phyloP scores from a whole-genome alignment of 2,888 invertebrate genomes.

The Cybosia mesomella region DNA sequence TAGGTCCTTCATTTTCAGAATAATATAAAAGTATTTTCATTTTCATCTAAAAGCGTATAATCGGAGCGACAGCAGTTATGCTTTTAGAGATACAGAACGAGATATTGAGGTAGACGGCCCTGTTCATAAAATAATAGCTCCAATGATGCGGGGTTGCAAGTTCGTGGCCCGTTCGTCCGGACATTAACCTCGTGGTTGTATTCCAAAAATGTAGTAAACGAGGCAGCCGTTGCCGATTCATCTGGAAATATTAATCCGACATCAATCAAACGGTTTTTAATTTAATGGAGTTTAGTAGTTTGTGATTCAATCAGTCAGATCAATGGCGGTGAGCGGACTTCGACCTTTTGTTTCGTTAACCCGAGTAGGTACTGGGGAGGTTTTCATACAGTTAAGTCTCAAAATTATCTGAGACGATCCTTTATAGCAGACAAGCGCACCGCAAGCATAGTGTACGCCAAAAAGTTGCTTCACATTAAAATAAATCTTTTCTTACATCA shows the following conservation, averaged over 20 bases:
- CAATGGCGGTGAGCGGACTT: constrained; percentile 1
- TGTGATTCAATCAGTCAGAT: not conserved
- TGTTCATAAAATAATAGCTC: constrained; percentile 57
- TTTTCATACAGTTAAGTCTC: not conserved
- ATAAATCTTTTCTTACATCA: too few species aligned
- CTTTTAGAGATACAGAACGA: constrained; percentile 31
- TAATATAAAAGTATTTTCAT: constrained; percentile 2
- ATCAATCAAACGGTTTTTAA: constrained; percentile 26
- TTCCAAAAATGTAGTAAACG: constrained; percentile 48
- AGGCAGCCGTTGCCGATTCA: constrained; percentile 19
- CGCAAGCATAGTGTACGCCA: not conserved
- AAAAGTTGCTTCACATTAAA: not conserved
- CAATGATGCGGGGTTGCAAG: constrained; percentile 65
- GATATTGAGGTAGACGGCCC: constrained; percentile 38
- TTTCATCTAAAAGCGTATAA: constrained; percentile 11
- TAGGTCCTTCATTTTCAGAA: not conserved
- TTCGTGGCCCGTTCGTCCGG: constrained; percentile 63
- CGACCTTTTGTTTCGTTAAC: not conserved
- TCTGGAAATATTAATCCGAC: constrained; percentile 31
- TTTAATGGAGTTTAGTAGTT: constrained; percentile 20
- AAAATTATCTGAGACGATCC: not conserved
- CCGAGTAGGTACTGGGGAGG: not conserved
- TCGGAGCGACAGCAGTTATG: constrained; percentile 15
- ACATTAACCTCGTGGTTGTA: constrained; percentile 61
- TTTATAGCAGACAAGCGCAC: not conserved